Conservation (phyloP, 2,888 invertebrate genomes). For the Spodoptera exigua region DNA sequence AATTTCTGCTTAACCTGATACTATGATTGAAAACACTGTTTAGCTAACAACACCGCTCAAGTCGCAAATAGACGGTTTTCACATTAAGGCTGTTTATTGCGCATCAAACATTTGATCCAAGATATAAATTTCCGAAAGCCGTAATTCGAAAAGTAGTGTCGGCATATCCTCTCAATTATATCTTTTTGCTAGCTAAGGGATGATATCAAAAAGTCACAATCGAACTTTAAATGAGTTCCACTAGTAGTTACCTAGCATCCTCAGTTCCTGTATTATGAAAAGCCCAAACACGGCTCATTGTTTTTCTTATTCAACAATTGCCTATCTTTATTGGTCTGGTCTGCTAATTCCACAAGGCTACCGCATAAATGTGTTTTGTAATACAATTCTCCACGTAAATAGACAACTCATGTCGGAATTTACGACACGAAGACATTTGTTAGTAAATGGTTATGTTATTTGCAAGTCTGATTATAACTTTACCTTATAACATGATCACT, state of each 20-base stretch:
- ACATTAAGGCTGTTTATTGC: no score
- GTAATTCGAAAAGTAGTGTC: no score
- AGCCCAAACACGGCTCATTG: conserved; percentile 51
- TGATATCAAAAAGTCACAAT: neutral
- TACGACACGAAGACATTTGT: conserved; percentile 51
- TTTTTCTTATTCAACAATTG: conserved; percentile 45
- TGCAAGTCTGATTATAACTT: conserved; percentile 49
- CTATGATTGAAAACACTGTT: no score
- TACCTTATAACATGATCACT: conserved; percentile 30
- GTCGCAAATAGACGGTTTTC: no score
- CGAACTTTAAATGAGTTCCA: conserved; percentile 6
- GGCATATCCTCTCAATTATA: no score
- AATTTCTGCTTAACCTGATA: no score
- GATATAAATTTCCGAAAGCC: no score
- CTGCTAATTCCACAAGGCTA: conserved; percentile 40
- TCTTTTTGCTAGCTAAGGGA: no score
- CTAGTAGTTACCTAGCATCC: conserved; percentile 14
- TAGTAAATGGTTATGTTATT: conserved; percentile 48
- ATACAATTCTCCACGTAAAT: conserved; percentile 40
- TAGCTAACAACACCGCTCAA: no score
- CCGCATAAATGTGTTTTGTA: conserved; percentile 32
- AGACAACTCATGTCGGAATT: conserved; percentile 48
- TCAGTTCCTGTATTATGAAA: conserved; percentile 40
- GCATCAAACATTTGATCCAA: no score
- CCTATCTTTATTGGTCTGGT: conserved; percentile 53